Conservation (phyloP, 2,113 vertebrate species). For the Electrona antarctica region DNA sequence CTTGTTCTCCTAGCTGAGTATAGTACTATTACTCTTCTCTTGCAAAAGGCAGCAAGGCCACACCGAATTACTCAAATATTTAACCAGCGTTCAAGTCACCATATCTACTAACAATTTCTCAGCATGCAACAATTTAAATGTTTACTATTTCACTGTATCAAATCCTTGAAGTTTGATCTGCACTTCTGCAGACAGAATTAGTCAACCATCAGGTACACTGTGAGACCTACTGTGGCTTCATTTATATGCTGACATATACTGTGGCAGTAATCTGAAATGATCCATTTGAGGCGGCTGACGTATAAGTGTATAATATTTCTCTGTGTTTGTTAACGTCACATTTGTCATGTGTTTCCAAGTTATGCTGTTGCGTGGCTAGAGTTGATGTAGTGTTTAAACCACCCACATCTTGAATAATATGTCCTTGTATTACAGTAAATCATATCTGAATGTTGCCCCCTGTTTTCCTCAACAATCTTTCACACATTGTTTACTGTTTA, state of each 20-base stretch:
- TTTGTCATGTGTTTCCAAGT: background rate
- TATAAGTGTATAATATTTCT: constrained; percentile 27
- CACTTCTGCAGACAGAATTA: constrained; percentile 38
- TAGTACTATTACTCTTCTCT: too few relatives aligned
- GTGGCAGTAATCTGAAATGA: constrained; percentile 31
- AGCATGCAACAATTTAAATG: constrained; percentile 16
- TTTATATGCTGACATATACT: constrained; percentile 4
- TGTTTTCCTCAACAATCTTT: background rate
- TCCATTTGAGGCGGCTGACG: constrained; percentile 25
- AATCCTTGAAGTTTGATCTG: constrained; percentile 36
- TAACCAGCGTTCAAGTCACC: background rate
- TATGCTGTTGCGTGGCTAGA: too few relatives aligned
- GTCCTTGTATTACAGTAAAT: too few relatives aligned
- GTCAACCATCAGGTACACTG: constrained; percentile 48
- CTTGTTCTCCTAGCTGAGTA: too few relatives aligned
- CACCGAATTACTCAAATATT: background rate
- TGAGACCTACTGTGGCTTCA: constrained; percentile 15
- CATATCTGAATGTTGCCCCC: too few relatives aligned
- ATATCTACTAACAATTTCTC: constrained; percentile 13
- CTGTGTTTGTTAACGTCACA: constrained; percentile 15
- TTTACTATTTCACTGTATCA: constrained; percentile 32
- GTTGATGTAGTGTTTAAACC: too few relatives aligned
- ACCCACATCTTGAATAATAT: too few relatives aligned
- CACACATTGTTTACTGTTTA: background rate
- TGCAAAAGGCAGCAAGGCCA: too few relatives aligned